Base-by-base conservation (phyloP, 2,888 invertebrate species). In the Brachyopa scutellaris region DNA sequence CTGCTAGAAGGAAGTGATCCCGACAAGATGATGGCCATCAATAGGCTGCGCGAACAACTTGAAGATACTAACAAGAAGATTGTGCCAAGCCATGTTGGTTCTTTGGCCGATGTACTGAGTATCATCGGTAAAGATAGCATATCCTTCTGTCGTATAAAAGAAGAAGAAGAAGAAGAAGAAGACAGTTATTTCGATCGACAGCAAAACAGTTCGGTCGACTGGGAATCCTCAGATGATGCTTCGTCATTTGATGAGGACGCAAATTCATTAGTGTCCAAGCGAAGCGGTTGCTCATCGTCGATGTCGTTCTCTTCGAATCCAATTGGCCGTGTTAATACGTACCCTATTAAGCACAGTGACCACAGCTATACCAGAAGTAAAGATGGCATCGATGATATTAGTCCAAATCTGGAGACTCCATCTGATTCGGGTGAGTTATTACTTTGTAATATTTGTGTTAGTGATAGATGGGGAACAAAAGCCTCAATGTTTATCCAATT, bases 341-440 rank as follows among this genome's bases (percentile, higher is more conserved):
- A 83, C 19, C 73, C 85, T 83, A 86, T 84, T 17, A 79, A 80
- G 66, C 87, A 90, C 85, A 89, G 89, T 85, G 96, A 92, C 92
- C 96, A 92, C 92, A 95, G 93, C 91, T 96, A 96, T 85, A 93
- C 94, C 85, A 93, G 93, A 84, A 92, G 93, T 86, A 92, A 92
- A 85, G 91, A 91, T 84, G 87, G 85, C 69, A 92, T 92, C 88
- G 92, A 94, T 84, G 94, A 94, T 87, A 77, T 87, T 31, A 92
- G 92, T 86, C 93, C 95, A 59, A 96, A 95, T 85, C 93, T 96
- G 21, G 96, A 96, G 88, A 97, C 97, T 85, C 97, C 97, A 67
- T 97, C 97, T 40, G 97, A 97, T 93, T 97, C 97, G 84, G 96
- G 97, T 94, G 92, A 95, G 94, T 90, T 82, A 69, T 53, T 80